Percentiles rank a stretch among this genome's conserved stretches.
These are phyloP conservation scores for Onychomys arenicola DNA, from an alignment of 2,797 vertebrate genomes.

Conservation along the genomic window DNA sequence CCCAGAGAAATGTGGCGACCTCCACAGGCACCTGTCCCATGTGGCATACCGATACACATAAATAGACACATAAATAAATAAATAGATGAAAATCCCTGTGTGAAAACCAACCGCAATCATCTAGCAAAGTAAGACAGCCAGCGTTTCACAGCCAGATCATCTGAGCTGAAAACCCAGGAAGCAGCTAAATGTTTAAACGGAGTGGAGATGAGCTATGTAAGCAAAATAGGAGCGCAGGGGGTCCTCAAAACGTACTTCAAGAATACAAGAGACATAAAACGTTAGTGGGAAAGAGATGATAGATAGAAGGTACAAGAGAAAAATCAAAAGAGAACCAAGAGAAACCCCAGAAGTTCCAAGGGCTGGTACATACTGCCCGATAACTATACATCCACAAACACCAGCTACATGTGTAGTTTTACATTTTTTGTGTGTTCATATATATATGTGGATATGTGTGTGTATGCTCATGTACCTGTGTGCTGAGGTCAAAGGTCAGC, in stretches of 20 bases:
- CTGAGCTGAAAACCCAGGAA: not conserved
- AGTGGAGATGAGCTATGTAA: not conserved
- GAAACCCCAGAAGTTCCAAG: not conserved
- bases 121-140: not conserved
- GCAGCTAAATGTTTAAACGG: not conserved
- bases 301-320: not conserved
- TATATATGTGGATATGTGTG: not conserved
- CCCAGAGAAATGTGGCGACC: not conserved
- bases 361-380: accelerated
- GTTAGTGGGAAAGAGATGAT: not conserved
- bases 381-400: not conserved
- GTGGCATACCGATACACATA: not conserved
- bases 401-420: too few species aligned
- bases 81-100: not conserved
- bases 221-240: not conserved
- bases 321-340: not conserved
- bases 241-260: not conserved
- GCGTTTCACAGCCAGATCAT: not conserved
- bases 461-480: too few species aligned
- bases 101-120: not conserved
- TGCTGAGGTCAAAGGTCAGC: not conserved
- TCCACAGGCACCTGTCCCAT: too few species aligned
- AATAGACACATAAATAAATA: too few species aligned
- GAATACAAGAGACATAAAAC: not conserved
- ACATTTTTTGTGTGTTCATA: not conserved